Percentiles rank a stretch among this genome's conserved stretches.
Evolutionary conservation across 2,888 invertebrate genomes (phyloP).

Genomic region (Noctua fimbriata): DNA sequence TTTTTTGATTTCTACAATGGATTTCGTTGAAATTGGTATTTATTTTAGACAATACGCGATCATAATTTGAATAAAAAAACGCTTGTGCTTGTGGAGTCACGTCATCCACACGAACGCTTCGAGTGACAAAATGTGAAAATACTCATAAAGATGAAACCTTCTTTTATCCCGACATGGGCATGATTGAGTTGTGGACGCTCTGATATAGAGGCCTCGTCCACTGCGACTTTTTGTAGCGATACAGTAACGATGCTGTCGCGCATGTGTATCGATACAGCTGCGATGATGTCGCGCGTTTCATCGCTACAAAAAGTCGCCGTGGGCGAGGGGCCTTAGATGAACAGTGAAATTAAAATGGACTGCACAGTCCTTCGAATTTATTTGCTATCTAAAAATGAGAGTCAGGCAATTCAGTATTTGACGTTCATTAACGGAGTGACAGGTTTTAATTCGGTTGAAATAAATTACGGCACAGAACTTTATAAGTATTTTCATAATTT

Average conservation of each 20-base stretch:
- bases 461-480: neutral
- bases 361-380: neutral
- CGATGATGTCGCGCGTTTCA: too few species aligned
- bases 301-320: too few species aligned
- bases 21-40: conserved; percentile 43
- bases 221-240: too few species aligned
- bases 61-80: conserved; percentile 34
- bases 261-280: too few species aligned
- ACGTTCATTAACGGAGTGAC: conserved; percentile 14
- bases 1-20: conserved; percentile 51
- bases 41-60: conserved; percentile 40
- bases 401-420: neutral
- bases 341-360: conserved; percentile 10
- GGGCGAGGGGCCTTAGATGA: neutral
- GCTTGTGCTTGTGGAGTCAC: conserved; percentile 32
- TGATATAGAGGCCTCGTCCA: neutral
- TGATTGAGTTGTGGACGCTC: conserved; percentile 4
- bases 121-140: conserved; percentile 27
- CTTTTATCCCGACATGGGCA: conserved; percentile 10
- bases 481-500: neutral
- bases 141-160: neutral
- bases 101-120: conserved; percentile 6
- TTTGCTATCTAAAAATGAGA: neutral
- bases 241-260: too few species aligned
- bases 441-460: neutral